A percentile compares a stretch with the other conserved stretches of the same genome.
Evolutionary conservation across 2,113 vertebrate species (phyloP).

Genomic region (Hyla sarda): DNA sequence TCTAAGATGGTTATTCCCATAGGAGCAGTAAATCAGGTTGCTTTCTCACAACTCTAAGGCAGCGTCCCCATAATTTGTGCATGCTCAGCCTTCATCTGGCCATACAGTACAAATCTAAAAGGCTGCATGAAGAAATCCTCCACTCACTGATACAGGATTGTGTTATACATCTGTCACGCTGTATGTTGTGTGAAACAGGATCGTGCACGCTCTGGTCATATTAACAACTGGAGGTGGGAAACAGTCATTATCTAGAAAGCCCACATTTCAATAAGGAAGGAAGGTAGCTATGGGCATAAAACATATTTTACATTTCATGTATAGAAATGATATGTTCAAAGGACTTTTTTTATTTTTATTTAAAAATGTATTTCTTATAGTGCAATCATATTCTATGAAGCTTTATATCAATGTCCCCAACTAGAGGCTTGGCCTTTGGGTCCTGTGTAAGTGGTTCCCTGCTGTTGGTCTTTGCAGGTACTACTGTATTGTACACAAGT

Average conservation of each 20-base stretch:
- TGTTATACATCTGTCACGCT: background rate
- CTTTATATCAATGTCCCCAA: background rate
- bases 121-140: conserved; percentile 1
- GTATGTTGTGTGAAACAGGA: conserved; percentile 21
- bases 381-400: background rate
- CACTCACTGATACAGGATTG: background rate
- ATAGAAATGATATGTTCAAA: background rate
- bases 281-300: background rate
- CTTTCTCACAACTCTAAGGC: background rate
- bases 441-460: background rate
- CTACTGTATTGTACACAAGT: background rate
- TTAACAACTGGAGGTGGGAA: background rate
- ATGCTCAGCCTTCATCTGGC: background rate
- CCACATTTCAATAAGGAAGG: background rate
- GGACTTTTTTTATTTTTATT: no score
- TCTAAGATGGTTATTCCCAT: background rate
- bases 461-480: background rate
- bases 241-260: background rate
- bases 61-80: background rate
- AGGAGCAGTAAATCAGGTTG: conserved; percentile 18
- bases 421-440: background rate
- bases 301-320: background rate
- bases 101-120: background rate
- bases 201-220: background rate
- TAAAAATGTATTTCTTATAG: background rate